A percentile compares a stretch with the other conserved stretches of the same genome.
phyloP scores from a whole-genome alignment of 2,113 vertebrate species.

The Caracal caracal region DNA sequence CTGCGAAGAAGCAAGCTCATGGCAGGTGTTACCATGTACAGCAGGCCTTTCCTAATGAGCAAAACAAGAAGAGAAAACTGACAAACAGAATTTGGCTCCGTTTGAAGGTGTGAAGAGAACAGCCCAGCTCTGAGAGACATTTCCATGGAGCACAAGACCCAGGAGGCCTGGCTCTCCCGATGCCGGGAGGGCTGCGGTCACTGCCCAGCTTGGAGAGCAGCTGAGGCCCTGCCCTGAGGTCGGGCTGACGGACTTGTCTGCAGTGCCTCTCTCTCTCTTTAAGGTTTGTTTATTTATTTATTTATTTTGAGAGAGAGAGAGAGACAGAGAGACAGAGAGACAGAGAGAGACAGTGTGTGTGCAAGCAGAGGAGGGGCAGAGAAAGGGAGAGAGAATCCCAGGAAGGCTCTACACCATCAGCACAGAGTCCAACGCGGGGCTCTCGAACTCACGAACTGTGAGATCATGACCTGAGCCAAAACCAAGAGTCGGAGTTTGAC shows the following conservation, averaged over 20 bases:
- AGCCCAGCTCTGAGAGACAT: not conserved
- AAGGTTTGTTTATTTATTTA: too few relatives aligned
- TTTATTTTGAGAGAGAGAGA: too few relatives aligned
- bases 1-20: not conserved
- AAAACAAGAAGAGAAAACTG: not conserved
- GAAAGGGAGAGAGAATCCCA: too few relatives aligned
- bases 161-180: not conserved
- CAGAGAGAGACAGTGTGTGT: too few relatives aligned
- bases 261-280: slow-evolving; percentile 60
- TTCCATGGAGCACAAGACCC: not conserved
- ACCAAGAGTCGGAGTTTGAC: too few relatives aligned
- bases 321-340: too few relatives aligned
- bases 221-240: slow-evolving; percentile 49
- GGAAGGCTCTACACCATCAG: too few relatives aligned
- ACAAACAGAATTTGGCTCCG: not conserved
- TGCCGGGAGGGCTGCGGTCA: slow-evolving; percentile 51
- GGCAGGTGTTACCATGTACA: not conserved
- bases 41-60: not conserved
- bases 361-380: too few relatives aligned
- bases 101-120: not conserved
- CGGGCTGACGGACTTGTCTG: slow-evolving; percentile 76
- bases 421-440: too few relatives aligned
- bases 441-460: too few relatives aligned
- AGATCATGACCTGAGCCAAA: too few relatives aligned
- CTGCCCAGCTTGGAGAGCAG: slow-evolving; percentile 50